Percentiles rank a stretch among this genome's conserved stretches.
phyloP scores from a whole-genome alignment of 2,888 invertebrate genomes.

The Choreutis nemorana region DNA sequence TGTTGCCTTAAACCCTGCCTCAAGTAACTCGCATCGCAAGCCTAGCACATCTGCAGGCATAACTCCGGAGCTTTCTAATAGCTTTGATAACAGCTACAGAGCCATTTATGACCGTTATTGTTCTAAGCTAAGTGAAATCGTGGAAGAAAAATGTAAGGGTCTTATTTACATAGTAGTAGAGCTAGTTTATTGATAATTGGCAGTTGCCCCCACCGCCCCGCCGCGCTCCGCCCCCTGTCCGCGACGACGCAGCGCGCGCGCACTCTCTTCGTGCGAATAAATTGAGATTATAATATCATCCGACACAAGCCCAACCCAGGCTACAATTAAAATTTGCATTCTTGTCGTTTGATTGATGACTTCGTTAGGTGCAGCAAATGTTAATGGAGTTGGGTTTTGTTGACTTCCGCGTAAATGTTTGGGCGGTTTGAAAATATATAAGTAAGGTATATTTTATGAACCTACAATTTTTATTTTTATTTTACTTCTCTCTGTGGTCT shows the following conservation, averaged over 20 bases:
- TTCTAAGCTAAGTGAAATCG: slow-evolving; percentile 58
- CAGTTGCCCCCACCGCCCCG: slow-evolving; percentile 43
- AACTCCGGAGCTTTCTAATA: slow-evolving; percentile 41
- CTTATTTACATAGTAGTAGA: slow-evolving; percentile 59
- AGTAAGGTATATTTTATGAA: too few species aligned
- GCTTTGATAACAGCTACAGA: slow-evolving; percentile 46
- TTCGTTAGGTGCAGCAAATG: slow-evolving; percentile 48
- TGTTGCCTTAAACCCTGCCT: too few species aligned
- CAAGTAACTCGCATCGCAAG: too few species aligned
- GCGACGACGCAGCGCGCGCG: slow-evolving; percentile 21
- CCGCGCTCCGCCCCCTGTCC: slow-evolving; percentile 28
- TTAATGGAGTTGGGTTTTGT: too few species aligned
- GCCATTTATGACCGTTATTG: slow-evolving; percentile 51
- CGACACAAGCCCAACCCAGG: slow-evolving; percentile 32
- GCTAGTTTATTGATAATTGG: slow-evolving; percentile 63
- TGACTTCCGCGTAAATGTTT: too few species aligned
- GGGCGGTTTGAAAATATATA: too few species aligned
- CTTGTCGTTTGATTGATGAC: slow-evolving; percentile 54
- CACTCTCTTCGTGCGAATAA: slow-evolving; percentile 29
- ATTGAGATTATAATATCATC: slow-evolving; percentile 46
- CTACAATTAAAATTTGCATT: slow-evolving; percentile 62
- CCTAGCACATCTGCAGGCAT: too few species aligned
- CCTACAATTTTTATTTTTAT: too few species aligned
- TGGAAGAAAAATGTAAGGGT: slow-evolving; percentile 54
- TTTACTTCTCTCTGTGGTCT: too few species aligned